Conservation (phyloP, 2,797 vertebrate species). For the Pogoniulus pusillus region DNA sequence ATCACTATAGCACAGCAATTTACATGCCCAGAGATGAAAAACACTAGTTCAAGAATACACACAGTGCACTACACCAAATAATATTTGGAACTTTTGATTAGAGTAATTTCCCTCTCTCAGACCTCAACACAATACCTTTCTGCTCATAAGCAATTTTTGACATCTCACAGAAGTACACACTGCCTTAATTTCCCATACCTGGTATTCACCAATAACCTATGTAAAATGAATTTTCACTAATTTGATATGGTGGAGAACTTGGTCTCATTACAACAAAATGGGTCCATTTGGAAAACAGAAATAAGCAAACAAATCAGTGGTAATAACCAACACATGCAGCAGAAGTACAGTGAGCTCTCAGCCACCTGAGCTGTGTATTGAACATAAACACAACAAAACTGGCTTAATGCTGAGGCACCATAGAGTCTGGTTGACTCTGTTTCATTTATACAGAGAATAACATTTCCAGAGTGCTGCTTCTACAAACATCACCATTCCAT, state of each 20-base stretch:
- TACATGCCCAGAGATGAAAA: neutral
- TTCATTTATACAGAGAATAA: neutral
- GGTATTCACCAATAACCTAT: neutral
- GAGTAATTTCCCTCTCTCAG: neutral
- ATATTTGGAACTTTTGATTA: neutral
- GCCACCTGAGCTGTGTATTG: fast-evolving
- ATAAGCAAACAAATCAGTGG: neutral
- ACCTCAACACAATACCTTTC: neutral
- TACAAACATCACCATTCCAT: neutral
- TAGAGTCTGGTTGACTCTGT: neutral
- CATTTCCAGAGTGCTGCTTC: neutral
- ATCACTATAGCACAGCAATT: neutral
- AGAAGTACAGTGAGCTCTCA: neutral
- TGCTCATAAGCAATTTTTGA: neutral
- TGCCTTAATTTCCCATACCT: neutral
- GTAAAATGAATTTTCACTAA: neutral
- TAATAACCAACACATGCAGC: neutral
- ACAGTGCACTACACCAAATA: neutral
- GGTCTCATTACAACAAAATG: neutral
- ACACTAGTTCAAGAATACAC: neutral
- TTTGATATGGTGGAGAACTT: neutral
- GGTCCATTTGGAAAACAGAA: neutral
- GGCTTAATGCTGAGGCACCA: neutral
- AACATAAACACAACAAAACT: neutral
- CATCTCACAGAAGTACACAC: neutral